Base-by-base conservation (phyloP, 2,797 vertebrate genomes). In the Bradypodion ventrale region DNA sequence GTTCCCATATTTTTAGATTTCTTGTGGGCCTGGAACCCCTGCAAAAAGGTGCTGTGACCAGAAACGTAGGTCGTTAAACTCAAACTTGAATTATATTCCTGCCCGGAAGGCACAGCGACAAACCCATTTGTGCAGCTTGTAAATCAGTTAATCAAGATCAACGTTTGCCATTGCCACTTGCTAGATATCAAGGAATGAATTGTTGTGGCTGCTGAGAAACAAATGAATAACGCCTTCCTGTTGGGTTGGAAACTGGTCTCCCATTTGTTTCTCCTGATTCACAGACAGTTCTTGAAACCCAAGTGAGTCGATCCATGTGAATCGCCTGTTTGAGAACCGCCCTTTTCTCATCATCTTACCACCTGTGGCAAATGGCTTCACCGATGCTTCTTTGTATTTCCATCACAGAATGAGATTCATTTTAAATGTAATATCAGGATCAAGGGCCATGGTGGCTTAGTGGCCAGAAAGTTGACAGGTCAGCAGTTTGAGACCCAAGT, bases 231-330 rank as follows among this genome's bases (percentile, higher is more conserved):
- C 35, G 49, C 63, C 27, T 5, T 25, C 9, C 70, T 69, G 84
- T 84, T 49, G 80, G 91, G 90, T 91, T 93, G 91, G 88, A 91
- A 92, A 40, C 88, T 89, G 91, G 93, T 89, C 91, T 83, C 92
- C 89, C 91, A 75, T 93, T 88, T 93, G 93, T 87, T 92, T 88
- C 87, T 91, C 88, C 86, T 85, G 83, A 91, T 92, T 91, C 60
- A 62, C 84, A 19, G 87, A 87, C 95, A 95, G 92, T 94, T 93
- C 85, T 90, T 78, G 70, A 89, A 87, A 83, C 68, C 52, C 37
- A 60, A 87, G 82, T 89, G 85, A 84, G 78, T 42, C 32, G 87
- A 73, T 80, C 89, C 76, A 90, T 63, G 85, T 87, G 83, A 89
- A 69, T 68, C 87, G 29, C 63, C 1, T 60, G 72, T 88, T 72